Percentiles rank a stretch among this genome's conserved stretches.
phyloP scores from a whole-genome alignment of 2,888 invertebrate genomes.

The Euzophera pinguis region DNA sequence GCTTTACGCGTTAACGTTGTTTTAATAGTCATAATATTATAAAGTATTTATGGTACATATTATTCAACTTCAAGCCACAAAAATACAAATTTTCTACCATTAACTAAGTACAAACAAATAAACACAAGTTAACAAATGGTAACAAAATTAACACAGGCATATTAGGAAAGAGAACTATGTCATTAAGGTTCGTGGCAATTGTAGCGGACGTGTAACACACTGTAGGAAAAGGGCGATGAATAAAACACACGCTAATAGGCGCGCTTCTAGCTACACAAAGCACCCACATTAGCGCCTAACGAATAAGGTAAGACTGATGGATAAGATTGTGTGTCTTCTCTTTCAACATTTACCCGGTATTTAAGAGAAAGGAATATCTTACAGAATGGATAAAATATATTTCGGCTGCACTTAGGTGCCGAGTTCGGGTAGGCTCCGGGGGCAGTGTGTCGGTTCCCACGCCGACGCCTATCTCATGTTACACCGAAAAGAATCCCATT shows the following conservation, averaged over 20 bases:
- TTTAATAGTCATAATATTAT: neutral
- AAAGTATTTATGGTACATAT: constrained; percentile 1
- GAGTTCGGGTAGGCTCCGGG: constrained; percentile 40
- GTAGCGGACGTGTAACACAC: constrained; percentile 49
- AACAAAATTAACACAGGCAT: constrained; percentile 56
- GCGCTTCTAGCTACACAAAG: constrained; percentile 53
- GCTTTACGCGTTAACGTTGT: too few species aligned
- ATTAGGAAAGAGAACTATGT: constrained; percentile 58
- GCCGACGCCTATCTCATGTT: constrained; percentile 67
- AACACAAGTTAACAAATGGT: constrained; percentile 39
- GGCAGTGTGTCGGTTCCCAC: constrained; percentile 69
- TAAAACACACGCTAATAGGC: constrained; percentile 67
- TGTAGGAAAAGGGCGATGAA: constrained; percentile 61
- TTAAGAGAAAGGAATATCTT: constrained; percentile 72
- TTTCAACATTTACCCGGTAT: constrained; percentile 55
- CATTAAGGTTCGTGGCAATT: constrained; percentile 54
- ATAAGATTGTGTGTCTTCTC: constrained; percentile 64
- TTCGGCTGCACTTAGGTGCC: constrained; percentile 72
- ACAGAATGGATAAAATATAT: constrained; percentile 66
- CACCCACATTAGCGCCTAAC: constrained; percentile 65
- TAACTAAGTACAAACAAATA: constrained; percentile 28
- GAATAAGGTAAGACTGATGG: constrained; percentile 63
- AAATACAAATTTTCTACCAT: neutral
- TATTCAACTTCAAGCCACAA: neutral
- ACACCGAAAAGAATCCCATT: constrained; percentile 69